Conservation (phyloP, 2,797 vertebrate genomes). For the Mormyrops boulengeri region DNA sequence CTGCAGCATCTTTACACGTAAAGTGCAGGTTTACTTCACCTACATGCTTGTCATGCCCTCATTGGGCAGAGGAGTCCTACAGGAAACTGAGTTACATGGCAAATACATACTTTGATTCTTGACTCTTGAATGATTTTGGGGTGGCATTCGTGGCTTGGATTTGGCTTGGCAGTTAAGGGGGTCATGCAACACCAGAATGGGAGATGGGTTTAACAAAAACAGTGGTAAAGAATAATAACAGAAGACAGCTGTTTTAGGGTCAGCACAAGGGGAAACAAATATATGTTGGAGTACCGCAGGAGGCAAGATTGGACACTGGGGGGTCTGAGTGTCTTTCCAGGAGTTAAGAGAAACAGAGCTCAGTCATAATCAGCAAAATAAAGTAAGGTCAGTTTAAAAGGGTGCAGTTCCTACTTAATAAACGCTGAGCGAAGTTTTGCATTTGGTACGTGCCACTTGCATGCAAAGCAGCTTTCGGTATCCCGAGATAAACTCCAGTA, state of each 20-base stretch:
- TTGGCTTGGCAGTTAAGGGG: neutral
- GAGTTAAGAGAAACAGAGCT: neutral
- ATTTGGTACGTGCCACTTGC: neutral
- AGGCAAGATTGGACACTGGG: neutral
- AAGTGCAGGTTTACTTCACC: neutral
- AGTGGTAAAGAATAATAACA: neutral
- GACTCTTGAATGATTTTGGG: neutral
- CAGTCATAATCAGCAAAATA: neutral
- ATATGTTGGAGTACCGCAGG: neutral
- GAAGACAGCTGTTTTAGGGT: neutral
- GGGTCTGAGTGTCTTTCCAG: neutral
- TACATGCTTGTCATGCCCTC: neutral
- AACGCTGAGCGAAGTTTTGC: neutral
- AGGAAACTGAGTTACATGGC: neutral
- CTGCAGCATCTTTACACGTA: neutral
- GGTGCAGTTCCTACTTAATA: neutral
- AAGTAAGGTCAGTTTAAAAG: neutral
- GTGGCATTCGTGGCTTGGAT: neutral
- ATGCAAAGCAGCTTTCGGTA: conserved; percentile 7
- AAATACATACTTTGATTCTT: neutral
- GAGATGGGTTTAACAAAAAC: neutral
- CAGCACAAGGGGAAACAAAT: neutral
- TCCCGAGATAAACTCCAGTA: neutral
- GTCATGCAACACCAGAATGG: neutral
- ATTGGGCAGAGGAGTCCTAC: neutral